Percentiles rank a stretch among this genome's conserved stretches.
Conservation (phyloP, 2,113 vertebrate species). For the Nannospalax galili region DNA sequence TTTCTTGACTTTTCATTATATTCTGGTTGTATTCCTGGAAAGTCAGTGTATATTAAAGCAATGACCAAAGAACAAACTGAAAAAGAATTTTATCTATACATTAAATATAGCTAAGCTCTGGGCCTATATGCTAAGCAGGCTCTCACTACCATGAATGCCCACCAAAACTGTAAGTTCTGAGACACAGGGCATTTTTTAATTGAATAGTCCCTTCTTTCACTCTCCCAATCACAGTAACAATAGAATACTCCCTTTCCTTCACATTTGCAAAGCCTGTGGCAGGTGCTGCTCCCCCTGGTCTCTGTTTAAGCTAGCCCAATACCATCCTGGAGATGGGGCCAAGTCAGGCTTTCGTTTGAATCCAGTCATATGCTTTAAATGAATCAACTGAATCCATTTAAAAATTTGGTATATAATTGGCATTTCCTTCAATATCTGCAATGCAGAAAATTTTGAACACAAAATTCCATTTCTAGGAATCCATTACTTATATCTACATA, state of each 20-base stretch:
- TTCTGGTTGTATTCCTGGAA: conserved; percentile 33
- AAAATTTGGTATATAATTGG: not conserved
- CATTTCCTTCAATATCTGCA: conserved; percentile 34
- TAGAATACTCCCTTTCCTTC: not conserved
- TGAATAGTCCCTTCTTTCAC: not conserved
- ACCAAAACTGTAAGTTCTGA: not conserved
- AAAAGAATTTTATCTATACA: not conserved
- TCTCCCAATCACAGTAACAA: not conserved
- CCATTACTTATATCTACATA: not conserved
- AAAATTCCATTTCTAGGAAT: conserved; percentile 32
- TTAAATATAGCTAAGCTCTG: not conserved
- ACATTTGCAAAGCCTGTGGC: not conserved
- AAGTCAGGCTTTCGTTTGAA: not conserved
- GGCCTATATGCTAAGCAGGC: not conserved
- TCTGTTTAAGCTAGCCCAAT: not conserved
- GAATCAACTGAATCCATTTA: not conserved
- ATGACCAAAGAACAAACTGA: not conserved
- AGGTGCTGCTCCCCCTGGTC: not conserved
- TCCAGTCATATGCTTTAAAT: not conserved
- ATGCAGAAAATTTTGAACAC: not conserved
- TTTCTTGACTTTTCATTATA: conserved; percentile 32
- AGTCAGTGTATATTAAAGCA: conserved; percentile 47
- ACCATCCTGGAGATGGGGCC: not conserved
- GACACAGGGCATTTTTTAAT: not conserved
- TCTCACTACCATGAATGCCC: not conserved